These are phyloP conservation scores for Calliopsis andreniformis DNA, from an alignment of 1,140 invertebrate genomes.

Conservation along the genomic window DNA sequence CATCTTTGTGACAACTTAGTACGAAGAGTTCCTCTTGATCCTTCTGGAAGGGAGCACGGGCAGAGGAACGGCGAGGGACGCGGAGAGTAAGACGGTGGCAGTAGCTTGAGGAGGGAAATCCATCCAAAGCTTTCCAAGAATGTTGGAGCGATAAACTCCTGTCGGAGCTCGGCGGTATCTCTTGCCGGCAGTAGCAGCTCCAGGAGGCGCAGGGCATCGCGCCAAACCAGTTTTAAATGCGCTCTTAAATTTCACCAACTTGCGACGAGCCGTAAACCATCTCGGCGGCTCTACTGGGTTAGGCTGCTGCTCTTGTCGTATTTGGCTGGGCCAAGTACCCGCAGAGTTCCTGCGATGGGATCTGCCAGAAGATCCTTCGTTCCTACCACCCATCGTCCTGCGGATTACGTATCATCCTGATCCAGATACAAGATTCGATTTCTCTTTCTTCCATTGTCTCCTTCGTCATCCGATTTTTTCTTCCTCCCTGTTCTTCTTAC, in stretches of 20 bases:
- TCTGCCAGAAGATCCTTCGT: slow-evolving; percentile 68
- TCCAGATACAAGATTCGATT: slow-evolving; percentile 70
- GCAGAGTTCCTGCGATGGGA: slow-evolving; percentile 74
- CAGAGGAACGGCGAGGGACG: slow-evolving; percentile 5
- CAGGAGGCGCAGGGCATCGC: slow-evolving; percentile 78
- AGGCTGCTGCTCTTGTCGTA: slow-evolving; percentile 75
- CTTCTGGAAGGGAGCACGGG: slow-evolving; percentile 15
- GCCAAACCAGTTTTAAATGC: slow-evolving; percentile 82
- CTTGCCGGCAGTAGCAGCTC: slow-evolving; percentile 72
- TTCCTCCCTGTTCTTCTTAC: not conserved
- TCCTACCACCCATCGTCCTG: slow-evolving; percentile 61
- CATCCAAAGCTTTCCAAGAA: slow-evolving; percentile 80
- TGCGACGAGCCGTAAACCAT: slow-evolving; percentile 81
- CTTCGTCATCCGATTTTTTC: not conserved
- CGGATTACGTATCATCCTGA: slow-evolving; percentile 70
- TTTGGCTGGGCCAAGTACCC: slow-evolving; percentile 73
- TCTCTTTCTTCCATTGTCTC: slow-evolving; percentile 38
- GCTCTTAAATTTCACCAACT: slow-evolving; percentile 81
- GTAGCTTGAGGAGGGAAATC: slow-evolving; percentile 75
- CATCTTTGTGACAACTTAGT: slow-evolving; percentile 62
- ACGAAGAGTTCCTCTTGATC: slow-evolving; percentile 53
- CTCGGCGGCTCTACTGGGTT: slow-evolving; percentile 76
- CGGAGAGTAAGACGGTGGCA: slow-evolving; percentile 36
- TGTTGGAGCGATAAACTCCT: slow-evolving; percentile 80
- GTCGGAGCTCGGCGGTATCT: slow-evolving; percentile 77